A percentile compares a stretch with the other conserved stretches of the same genome.
These are phyloP conservation scores for Vipera ursinii DNA, from an alignment of 2,797 vertebrate species.

Conservation along the genomic window DNA sequence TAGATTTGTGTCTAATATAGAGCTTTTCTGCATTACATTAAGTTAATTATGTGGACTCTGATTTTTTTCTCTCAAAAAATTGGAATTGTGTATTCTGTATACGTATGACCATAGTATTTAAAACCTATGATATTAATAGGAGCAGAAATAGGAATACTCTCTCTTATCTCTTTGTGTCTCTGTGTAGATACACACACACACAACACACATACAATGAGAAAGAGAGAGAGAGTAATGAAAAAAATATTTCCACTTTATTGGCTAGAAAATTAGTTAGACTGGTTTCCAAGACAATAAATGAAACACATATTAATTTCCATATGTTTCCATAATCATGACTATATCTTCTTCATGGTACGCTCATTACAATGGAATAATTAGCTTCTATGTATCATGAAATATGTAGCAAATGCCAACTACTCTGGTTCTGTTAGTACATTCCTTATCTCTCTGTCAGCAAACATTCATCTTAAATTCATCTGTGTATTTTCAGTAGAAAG, in stretches of 20 bases:
- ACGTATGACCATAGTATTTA: background rate
- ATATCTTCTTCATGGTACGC: constrained; percentile 46
- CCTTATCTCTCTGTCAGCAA: constrained; percentile 54
- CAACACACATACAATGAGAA: background rate
- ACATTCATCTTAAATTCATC: constrained; percentile 51
- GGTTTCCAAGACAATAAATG: constrained; percentile 27
- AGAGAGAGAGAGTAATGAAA: background rate
- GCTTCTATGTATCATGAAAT: constrained; percentile 57
- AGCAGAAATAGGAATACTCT: background rate
- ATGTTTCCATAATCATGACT: constrained; percentile 49
- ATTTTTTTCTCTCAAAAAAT: background rate
- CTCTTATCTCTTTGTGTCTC: background rate
- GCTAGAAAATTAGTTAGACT: constrained; percentile 12
- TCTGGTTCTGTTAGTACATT: constrained; percentile 45
- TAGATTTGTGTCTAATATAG: background rate
- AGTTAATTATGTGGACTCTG: background rate
- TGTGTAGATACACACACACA: background rate
- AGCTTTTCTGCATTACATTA: background rate
- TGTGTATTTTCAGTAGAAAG: constrained; percentile 53
- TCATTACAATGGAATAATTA: constrained; percentile 53
- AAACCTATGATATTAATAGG: background rate
- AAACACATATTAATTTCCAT: background rate
- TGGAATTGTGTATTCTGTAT: background rate
- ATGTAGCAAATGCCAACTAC: constrained; percentile 40
- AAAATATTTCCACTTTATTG: constrained; percentile 8